A percentile compares a stretch with the other conserved stretches of the same genome.
Conservation (phyloP, 2,888 invertebrate genomes). For the Tachystola acroxantha region DNA sequence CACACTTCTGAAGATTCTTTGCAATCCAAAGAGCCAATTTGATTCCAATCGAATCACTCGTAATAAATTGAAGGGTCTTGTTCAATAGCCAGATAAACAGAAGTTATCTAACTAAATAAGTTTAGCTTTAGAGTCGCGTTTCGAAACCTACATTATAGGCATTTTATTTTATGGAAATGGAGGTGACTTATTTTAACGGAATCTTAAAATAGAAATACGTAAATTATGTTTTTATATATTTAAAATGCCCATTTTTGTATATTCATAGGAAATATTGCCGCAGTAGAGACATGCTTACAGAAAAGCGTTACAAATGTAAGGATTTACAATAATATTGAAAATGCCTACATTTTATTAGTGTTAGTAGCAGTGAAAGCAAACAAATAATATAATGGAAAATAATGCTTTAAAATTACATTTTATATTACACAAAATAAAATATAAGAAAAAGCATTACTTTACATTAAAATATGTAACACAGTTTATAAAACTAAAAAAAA, state of each 20-base stretch:
- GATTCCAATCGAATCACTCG: too few species aligned
- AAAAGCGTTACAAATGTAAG: constrained; percentile 36
- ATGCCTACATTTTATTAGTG: constrained; percentile 38
- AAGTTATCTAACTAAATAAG: too few species aligned
- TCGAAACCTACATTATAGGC: too few species aligned
- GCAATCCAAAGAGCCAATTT: too few species aligned
- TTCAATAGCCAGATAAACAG: too few species aligned
- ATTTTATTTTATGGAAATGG: constrained; percentile 54
- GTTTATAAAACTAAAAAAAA: too few species aligned
- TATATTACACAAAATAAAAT: constrained; percentile 10
- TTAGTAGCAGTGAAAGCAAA: constrained; percentile 49
- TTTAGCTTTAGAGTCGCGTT: too few species aligned
- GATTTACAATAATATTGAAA: constrained; percentile 48
- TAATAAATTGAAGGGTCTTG: too few species aligned
- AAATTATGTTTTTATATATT: constrained; percentile 19
- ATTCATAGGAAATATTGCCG: constrained; percentile 2
- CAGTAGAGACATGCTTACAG: constrained; percentile 32
- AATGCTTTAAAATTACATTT: constrained; percentile 24
- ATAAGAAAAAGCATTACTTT: constrained; percentile 30
- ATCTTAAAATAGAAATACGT: constrained; percentile 10
- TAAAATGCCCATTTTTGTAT: constrained; percentile 74
- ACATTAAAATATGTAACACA: constrained; percentile 22
- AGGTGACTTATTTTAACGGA: constrained; percentile 41
- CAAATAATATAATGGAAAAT: constrained; percentile 23
- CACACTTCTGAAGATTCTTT: too few species aligned